Percentiles rank a stretch among this genome's conserved stretches.
These are phyloP conservation scores for Planococcus citri DNA, from an alignment of 1,140 invertebrate genomes.

Conservation along the genomic window DNA sequence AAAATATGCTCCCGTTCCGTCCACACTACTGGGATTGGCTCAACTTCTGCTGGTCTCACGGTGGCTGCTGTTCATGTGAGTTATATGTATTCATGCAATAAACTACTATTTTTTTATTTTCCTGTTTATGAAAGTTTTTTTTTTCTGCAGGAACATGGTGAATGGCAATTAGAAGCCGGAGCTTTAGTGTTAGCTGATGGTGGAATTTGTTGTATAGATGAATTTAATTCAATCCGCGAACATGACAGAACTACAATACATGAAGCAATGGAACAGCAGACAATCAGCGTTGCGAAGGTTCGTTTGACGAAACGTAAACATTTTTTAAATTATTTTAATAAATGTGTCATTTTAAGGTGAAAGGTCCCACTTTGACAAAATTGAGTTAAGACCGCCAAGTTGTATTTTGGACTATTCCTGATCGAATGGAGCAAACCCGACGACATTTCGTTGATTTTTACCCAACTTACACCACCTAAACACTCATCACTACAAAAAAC, in stretches of 20 bases:
- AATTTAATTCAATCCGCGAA: slow-evolving; percentile 69
- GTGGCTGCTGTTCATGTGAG: slow-evolving; percentile 67
- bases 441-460: too few species aligned
- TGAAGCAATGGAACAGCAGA: slow-evolving; percentile 93
- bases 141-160: slow-evolving; percentile 51
- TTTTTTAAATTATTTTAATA: neutral
- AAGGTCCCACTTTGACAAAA: too few species aligned
- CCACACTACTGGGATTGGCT: slow-evolving; percentile 72
- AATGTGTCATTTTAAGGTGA: too few species aligned
- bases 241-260: slow-evolving; percentile 72
- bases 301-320: neutral
- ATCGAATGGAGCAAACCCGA: too few species aligned
- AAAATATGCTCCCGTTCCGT: slow-evolving; percentile 64
- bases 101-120: neutral
- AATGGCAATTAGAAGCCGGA: slow-evolving; percentile 80
- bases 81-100: slow-evolving; percentile 16
- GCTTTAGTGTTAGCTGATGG: slow-evolving; percentile 72
- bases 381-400: too few species aligned
- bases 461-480: too few species aligned
- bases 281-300: slow-evolving; percentile 73
- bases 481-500: too few species aligned
- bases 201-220: slow-evolving; percentile 85
- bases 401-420: too few species aligned
- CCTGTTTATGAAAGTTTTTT: neutral
- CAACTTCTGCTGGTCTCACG: slow-evolving; percentile 77